Percentiles rank a stretch among this genome's conserved stretches.
phyloP scores from a whole-genome alignment of 1,140 invertebrate species.

The Nixonia krombeini region DNA sequence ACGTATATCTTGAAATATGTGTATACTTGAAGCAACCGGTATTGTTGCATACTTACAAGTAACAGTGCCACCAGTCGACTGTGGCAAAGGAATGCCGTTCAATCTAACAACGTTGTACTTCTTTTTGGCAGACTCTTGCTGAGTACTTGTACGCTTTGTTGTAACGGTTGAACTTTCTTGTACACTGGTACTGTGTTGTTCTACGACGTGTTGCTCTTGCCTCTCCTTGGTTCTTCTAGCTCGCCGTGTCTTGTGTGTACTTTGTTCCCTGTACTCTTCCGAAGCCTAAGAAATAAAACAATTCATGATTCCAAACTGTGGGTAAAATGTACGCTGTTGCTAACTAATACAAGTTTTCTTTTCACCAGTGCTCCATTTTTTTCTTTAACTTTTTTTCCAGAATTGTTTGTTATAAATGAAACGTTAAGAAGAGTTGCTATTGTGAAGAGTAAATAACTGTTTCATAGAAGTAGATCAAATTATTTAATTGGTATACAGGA shows the following conservation, averaged over 20 bases:
- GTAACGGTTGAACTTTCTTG: constrained; percentile 61
- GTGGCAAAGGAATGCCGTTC: constrained; percentile 81
- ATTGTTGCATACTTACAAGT: constrained; percentile 73
- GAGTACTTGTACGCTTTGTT: constrained; percentile 55
- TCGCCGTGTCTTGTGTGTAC: constrained; percentile 62
- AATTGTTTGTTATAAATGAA: too few species aligned
- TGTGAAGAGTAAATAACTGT: too few species aligned
- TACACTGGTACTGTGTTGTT: constrained; percentile 62
- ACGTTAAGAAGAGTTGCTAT: too few species aligned
- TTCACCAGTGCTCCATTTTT: too few species aligned
- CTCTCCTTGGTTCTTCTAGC: constrained; percentile 60
- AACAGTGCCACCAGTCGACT: constrained; percentile 78
- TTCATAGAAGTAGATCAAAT: too few species aligned
- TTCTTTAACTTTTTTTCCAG: neutral
- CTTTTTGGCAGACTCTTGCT: constrained; percentile 52
- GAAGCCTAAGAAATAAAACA: constrained; percentile 60
- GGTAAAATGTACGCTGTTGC: too few species aligned
- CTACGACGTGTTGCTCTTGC: constrained; percentile 59
- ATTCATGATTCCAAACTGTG: neutral
- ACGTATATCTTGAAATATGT: too few species aligned
- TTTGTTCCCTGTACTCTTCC: constrained; percentile 65
- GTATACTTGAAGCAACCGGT: too few species aligned
- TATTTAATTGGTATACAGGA: too few species aligned
- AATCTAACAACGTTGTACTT: constrained; percentile 78
- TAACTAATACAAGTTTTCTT: too few species aligned